These are phyloP conservation scores for Porites divaricata DNA, from an alignment of 92 coral and sea anemone species.

Conservation along the genomic window DNA sequence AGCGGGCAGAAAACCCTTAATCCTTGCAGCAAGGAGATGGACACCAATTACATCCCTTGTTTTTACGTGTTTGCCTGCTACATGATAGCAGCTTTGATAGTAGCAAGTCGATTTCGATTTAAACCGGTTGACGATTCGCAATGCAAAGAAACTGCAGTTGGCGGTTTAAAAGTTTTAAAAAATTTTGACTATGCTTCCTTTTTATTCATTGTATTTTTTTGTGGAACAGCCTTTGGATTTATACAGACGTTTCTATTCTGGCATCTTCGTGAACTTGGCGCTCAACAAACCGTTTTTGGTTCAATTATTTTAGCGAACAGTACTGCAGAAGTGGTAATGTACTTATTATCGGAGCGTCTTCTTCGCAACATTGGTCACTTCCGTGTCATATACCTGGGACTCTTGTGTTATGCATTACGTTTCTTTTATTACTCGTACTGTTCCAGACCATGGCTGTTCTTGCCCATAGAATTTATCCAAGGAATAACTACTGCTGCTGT, in stretches of 20 bases:
- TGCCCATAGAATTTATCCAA: conserved; percentile 95
- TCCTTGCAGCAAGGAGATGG: conserved; percentile 92
- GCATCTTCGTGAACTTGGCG: conserved; percentile 96
- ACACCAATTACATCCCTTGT: conserved; percentile 91
- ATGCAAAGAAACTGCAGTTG: conserved; percentile 72
- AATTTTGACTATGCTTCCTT: conserved; percentile 86
- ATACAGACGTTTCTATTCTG: conserved; percentile 97
- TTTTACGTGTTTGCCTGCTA: conserved; percentile 82
- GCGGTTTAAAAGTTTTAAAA: conserved; percentile 64
- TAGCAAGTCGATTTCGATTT: conserved; percentile 91
- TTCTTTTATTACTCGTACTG: conserved; percentile 97
- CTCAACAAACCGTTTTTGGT: conserved; percentile 91
- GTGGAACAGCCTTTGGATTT: conserved; percentile 96
- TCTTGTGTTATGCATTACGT: conserved; percentile 90
- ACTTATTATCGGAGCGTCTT: conserved; percentile 82
- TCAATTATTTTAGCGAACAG: conserved; percentile 83
- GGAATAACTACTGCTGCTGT: conserved; percentile 96
- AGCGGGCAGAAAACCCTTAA: conserved; percentile 81
- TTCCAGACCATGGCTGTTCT: conserved; percentile 90
- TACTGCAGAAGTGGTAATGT: conserved; percentile 87
- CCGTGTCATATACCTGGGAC: conserved; percentile 88
- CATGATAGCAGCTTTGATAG: conserved; percentile 82
- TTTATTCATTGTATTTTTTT: conserved; percentile 89
- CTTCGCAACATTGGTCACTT: conserved; percentile 87
- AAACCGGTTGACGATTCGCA: conserved; percentile 62